A percentile compares a stretch with the other conserved stretches of the same genome.
Evolutionary conservation across 2,113 vertebrate genomes (phyloP).

Genomic region (Gyps fulvus): DNA sequence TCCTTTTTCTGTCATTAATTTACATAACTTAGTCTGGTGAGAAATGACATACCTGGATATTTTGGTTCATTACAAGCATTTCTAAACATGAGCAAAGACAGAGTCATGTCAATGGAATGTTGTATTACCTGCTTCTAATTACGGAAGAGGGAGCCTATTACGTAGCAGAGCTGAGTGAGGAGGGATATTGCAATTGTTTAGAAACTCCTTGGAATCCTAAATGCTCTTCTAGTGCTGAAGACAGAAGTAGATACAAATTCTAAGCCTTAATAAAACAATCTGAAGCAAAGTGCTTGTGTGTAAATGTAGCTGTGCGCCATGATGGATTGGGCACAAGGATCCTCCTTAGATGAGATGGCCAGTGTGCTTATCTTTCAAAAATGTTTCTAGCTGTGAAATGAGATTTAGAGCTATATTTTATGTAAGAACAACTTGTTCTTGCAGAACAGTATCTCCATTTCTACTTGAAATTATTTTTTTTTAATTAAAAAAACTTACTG

Average conservation of each 20-base stretch:
- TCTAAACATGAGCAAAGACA: not conserved
- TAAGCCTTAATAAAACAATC: not conserved
- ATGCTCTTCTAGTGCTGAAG: not conserved
- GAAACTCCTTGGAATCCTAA: not conserved
- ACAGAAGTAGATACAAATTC: not conserved
- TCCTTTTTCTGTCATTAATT: not conserved
- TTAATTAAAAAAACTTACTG: not conserved
- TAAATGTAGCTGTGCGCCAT: not conserved
- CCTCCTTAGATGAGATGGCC: not conserved
- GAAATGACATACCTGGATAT: not conserved
- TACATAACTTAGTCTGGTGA: not conserved
- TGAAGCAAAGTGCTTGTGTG: not conserved
- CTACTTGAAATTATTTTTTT: not conserved
- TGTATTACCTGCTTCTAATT: not conserved
- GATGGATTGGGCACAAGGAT: not conserved
- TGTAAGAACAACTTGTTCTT: not conserved
- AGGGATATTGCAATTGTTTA: not conserved
- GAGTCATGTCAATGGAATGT: not conserved
- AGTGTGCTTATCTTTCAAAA: not conserved
- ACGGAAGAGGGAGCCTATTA: not conserved
- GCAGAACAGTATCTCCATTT: not conserved
- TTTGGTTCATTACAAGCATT: not conserved
- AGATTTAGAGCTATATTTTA: not conserved
- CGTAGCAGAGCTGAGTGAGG: rapidly evolving
- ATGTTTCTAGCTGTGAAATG: not conserved